Percentiles rank a stretch among this genome's conserved stretches.
phyloP scores from a whole-genome alignment of 2,113 vertebrate species.

The Ibidorhyncha struthersii region DNA sequence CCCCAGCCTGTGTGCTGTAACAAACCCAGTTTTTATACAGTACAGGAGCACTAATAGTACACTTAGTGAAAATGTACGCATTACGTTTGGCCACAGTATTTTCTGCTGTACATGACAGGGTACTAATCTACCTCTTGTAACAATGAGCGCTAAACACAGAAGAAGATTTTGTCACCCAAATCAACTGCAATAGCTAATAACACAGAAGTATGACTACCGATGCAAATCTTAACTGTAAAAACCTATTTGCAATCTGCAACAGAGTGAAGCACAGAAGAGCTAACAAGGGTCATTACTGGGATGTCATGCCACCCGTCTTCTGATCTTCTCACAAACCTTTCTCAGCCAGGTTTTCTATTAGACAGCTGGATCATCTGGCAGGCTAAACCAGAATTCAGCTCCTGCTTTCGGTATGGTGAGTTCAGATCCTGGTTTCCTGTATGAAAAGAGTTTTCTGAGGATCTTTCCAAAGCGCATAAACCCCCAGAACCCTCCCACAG shows the following conservation, averaged over 20 bases:
- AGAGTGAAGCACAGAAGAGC: not conserved
- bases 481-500: not conserved
- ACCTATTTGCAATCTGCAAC: not conserved
- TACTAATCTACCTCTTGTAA: conserved; percentile 3
- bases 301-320: not conserved
- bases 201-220: not conserved
- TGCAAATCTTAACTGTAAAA: not conserved
- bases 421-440: not conserved
- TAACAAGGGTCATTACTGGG: not conserved
- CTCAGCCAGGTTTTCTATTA: not conserved
- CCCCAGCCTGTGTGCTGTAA: not conserved
- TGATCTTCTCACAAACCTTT: not conserved
- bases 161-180: conserved; percentile 1
- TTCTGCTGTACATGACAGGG: not conserved
- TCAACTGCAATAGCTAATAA: not conserved
- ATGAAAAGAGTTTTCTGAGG: not conserved
- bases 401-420: not conserved
- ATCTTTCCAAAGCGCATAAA: not conserved
- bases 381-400: not conserved
- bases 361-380: not conserved
- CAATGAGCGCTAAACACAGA: not conserved
- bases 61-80: not conserved
- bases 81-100: not conserved
- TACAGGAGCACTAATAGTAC: not conserved
- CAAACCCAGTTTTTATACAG: not conserved